Conservation (phyloP, 2,888 invertebrate genomes). For the Philaethria dido region DNA sequence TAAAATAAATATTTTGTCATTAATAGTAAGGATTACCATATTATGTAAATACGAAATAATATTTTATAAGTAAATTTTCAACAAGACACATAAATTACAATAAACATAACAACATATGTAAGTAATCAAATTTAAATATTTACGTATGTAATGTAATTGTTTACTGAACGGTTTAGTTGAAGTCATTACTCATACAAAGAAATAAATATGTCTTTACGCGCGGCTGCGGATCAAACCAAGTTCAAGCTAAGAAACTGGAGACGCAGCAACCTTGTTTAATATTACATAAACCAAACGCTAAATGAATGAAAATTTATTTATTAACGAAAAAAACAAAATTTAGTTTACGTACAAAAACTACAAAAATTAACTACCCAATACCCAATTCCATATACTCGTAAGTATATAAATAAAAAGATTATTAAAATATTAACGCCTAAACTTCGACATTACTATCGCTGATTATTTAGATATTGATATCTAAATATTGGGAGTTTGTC, state of each 20-base stretch:
- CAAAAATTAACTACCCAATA: not conserved
- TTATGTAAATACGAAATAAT: not conserved
- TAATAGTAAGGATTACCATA: not conserved
- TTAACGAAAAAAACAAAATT: not conserved
- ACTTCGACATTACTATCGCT: too few species aligned
- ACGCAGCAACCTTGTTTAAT: too few species aligned
- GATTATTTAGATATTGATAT: too few species aligned
- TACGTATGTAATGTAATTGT: not conserved
- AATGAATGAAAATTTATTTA: too few species aligned
- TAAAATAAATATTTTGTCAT: not conserved
- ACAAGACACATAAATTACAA: constrained; percentile 2
- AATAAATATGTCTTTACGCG: not conserved
- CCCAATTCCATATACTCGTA: not conserved
- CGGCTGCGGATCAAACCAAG: too few species aligned
- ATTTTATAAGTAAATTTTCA: not conserved
- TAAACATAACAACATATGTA: not conserved
- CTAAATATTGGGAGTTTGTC: too few species aligned
- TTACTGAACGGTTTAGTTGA: not conserved
- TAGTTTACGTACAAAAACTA: not conserved
- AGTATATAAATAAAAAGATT: too few species aligned
- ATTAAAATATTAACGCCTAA: too few species aligned
- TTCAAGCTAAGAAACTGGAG: too few species aligned
- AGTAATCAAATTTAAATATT: constrained; percentile 6
- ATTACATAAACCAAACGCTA: too few species aligned
- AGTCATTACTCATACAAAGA: not conserved